Conservation (phyloP, 2,113 vertebrate species). For the Oreochromis aureus region DNA sequence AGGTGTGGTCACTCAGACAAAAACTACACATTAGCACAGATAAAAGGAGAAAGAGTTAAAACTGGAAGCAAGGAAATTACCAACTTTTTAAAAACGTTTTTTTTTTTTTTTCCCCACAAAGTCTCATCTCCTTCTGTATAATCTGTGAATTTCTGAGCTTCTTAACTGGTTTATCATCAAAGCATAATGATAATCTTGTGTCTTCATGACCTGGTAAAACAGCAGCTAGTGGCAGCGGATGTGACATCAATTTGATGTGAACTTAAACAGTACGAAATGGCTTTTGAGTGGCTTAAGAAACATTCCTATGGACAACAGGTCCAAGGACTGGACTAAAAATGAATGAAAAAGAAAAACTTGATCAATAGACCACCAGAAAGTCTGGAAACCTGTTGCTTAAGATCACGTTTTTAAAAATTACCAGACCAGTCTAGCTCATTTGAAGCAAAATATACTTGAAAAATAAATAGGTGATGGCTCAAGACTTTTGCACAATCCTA, state of each 20-base stretch:
- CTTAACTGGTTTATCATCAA: neutral
- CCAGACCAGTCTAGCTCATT: neutral
- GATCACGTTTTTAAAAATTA: neutral
- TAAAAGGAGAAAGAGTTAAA: neutral
- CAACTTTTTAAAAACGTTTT: neutral
- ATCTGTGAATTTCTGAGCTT: neutral
- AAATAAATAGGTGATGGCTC: neutral
- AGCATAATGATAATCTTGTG: neutral
- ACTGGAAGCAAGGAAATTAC: neutral
- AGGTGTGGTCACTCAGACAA: neutral
- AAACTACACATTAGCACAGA: neutral
- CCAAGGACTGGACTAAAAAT: neutral
- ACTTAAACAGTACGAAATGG: neutral
- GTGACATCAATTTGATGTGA: neutral
- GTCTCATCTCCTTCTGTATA: neutral
- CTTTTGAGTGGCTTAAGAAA: neutral
- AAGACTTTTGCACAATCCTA: neutral
- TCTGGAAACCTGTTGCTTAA: neutral
- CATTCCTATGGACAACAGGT: neutral
- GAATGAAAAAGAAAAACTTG: rapidly evolving
- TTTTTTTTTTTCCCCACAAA: rapidly evolving
- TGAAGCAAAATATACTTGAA: neutral
- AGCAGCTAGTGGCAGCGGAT: neutral
- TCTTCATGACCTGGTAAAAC: neutral
- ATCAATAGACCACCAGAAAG: neutral